These are phyloP conservation scores for Rhagonycha fulva DNA, from an alignment of 2,888 invertebrate species.

Conservation along the genomic window DNA sequence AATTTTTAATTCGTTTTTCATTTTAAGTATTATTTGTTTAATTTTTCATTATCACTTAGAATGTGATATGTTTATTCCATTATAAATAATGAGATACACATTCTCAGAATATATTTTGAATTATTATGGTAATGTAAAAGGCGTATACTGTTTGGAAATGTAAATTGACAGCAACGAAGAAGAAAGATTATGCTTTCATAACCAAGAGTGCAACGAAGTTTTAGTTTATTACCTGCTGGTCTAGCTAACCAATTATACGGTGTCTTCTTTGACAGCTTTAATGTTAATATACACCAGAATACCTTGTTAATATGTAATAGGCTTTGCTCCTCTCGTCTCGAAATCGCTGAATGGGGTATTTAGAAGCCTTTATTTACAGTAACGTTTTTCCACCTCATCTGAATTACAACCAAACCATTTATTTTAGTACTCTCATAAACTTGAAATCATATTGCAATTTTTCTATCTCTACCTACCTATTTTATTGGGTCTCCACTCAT, in stretches of 20 bases:
- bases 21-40: constrained; percentile 32
- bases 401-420: constrained; percentile 32
- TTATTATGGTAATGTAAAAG: constrained; percentile 57
- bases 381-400: constrained; percentile 33
- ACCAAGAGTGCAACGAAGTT: constrained; percentile 44
- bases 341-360: constrained; percentile 46
- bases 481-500: neutral
- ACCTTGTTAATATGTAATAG: constrained; percentile 58
- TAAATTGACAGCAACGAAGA: constrained; percentile 57
- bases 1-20: constrained; percentile 41
- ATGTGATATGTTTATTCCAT: constrained; percentile 39
- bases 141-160: constrained; percentile 57
- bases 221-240: constrained; percentile 55
- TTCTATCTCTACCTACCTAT: neutral
- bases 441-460: neutral
- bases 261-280: constrained; percentile 57
- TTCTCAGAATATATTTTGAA: constrained; percentile 52
- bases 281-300: constrained; percentile 56
- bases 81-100: constrained; percentile 37
- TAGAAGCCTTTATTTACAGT: constrained; percentile 42
- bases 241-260: constrained; percentile 57
- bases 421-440: constrained; percentile 31
- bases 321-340: constrained; percentile 44
- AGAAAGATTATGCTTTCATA: constrained; percentile 26
- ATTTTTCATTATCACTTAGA: constrained; percentile 37